Base-by-base conservation (phyloP, 2,888 invertebrate genomes). In the Mythimna ferrago region DNA sequence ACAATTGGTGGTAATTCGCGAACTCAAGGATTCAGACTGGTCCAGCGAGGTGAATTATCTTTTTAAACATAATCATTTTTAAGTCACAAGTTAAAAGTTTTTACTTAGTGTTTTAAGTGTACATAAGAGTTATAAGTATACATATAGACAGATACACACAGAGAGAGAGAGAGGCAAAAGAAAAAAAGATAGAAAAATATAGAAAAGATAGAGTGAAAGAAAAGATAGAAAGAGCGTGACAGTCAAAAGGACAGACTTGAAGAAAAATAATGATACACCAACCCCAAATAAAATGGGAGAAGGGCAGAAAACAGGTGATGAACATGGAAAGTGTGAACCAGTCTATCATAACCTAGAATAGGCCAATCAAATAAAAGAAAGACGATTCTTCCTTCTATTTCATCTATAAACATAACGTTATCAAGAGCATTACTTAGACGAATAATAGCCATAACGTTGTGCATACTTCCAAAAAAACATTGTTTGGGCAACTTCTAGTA, bases 1-100 rank as follows among this genome's bases (percentile, higher is more conserved):
- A 92, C 91, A 88, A 88, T 92, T 93, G 90, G 90, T 91, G 88
- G 83, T 83, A 32, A 84, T 78, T 77, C 79, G 79, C 78, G 60
- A 86, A 68, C 51, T 86, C 82, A 81, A 84, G 71, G 66, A 74
- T 81, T 69, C 21, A 11, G 56, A 62, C 51, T 66, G 51, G 48
- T 56, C 19, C 6, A 38, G 9, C 2, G 14, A 66, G 60, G 26
- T 19, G 26, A 72, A 63, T 75, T 51, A 60, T 19, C 14, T 66
- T 53, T 56, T 3, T 19, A 48, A 44, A 32, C 26, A 35, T 41
- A 41, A 61, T 57, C 16, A 77, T 56, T 67, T 68, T 41, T 32
- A 64, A 74, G 60, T 19, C 51, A 66, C 4, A 16, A 48, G 48
- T 48, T 48, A 5, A 44, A 48, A 48, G 48, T 14, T 44, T 14